Evolutionary conservation across 2,113 vertebrate species (phyloP).

Genomic region (Chaetops frenatus): DNA sequence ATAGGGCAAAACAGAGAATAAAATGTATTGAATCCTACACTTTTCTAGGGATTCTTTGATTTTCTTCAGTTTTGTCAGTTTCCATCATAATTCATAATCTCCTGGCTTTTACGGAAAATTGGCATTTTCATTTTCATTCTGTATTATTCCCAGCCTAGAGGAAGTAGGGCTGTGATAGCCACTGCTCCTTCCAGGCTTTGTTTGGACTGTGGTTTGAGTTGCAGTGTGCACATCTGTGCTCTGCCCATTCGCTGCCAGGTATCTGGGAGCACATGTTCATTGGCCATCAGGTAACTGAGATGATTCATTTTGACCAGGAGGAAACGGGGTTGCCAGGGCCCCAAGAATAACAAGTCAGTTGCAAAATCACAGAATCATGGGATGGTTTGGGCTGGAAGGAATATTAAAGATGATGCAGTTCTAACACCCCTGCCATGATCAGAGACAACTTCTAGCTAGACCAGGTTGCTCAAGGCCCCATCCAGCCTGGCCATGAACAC

Average conservation of each 20-base stretch:
- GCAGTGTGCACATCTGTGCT: neutral
- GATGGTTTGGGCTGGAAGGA: neutral
- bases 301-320: neutral
- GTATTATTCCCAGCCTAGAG: neutral
- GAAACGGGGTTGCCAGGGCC: accelerated
- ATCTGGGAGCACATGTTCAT: neutral
- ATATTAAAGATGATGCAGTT: neutral
- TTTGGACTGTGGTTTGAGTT: neutral
- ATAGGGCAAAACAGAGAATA: neutral
- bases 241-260: neutral
- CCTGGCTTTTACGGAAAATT: neutral
- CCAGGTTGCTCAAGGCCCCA: neutral
- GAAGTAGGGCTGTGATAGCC: neutral
- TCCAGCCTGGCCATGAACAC: neutral
- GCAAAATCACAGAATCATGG: neutral
- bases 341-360: neutral
- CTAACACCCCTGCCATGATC: neutral
- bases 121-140: neutral
- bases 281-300: neutral
- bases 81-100: neutral
- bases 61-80: neutral
- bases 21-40: neutral
- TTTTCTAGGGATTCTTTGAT: neutral
- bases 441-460: neutral
- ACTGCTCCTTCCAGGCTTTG: neutral